A percentile compares a stretch with the other conserved stretches of the same genome.
Conservation (phyloP, 2,888 invertebrate genomes). For the Hirtodrosophila cameraria region DNA sequence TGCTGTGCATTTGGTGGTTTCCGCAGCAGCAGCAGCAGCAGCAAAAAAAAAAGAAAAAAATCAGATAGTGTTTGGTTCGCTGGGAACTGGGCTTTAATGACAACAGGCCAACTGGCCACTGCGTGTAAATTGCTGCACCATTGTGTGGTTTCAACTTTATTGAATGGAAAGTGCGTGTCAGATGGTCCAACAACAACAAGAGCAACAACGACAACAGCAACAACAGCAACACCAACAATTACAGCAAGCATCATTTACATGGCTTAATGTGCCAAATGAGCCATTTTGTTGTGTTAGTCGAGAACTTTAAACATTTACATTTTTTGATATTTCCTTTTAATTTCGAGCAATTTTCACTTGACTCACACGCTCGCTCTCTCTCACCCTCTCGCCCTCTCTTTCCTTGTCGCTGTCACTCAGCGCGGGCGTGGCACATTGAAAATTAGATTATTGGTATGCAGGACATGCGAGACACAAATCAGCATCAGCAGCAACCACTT, state of each 20-base stretch:
- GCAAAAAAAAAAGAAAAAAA: constrained; percentile 2
- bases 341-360: constrained; percentile 51
- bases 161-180: constrained; percentile 72
- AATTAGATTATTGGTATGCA: constrained; percentile 50
- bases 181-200: constrained; percentile 16
- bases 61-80: constrained; percentile 42
- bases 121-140: constrained; percentile 68
- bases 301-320: constrained; percentile 44
- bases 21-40: constrained; percentile 16
- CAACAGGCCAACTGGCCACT: constrained; percentile 53
- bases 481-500: constrained; percentile 21
- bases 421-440: constrained; percentile 28
- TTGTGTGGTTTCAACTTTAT: constrained; percentile 67
- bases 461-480: constrained; percentile 58
- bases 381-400: neutral
- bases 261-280: constrained; percentile 52
- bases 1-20: constrained; percentile 46
- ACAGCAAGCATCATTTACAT: constrained; percentile 47
- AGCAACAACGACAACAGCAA: constrained; percentile 12
- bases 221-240: constrained; percentile 11
- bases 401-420: neutral
- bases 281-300: constrained; percentile 15
- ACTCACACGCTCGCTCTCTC: neutral
- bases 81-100: constrained; percentile 65
- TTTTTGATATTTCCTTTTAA: constrained; percentile 59